Evolutionary conservation across 1,140 invertebrate species (phyloP).

Genomic region (Drosophila asahinai): DNA sequence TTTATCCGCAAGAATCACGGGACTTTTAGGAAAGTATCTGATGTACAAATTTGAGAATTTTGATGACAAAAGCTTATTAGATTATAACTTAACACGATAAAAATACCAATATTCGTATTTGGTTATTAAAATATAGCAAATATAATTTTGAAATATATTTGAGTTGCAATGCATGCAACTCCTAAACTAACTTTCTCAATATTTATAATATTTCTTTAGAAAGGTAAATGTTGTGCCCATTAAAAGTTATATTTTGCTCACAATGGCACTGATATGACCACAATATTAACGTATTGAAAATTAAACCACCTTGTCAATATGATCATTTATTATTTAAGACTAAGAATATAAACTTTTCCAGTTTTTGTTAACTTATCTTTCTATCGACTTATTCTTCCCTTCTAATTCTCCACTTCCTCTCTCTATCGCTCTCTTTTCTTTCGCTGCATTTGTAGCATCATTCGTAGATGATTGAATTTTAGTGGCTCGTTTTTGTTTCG

Average conservation of each 20-base stretch:
- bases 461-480: conserved; percentile 48
- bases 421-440: conserved; percentile 1
- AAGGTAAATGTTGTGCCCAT: not conserved
- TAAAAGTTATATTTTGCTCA: not conserved
- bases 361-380: not conserved
- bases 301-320: not conserved
- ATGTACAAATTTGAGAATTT: no score
- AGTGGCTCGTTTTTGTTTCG: conserved; percentile 41
- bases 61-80: no score
- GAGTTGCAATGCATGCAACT: not conserved
- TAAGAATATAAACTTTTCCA: no score
- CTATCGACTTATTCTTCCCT: not conserved
- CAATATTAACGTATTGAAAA: not conserved
- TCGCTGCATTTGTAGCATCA: conserved; percentile 29
- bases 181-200: not conserved
- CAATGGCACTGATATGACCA: not conserved
- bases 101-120: no score
- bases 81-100: no score
- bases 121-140: no score
- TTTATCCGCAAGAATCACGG: no score
- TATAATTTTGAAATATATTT: no score
- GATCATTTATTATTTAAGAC: no score
- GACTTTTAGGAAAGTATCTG: no score
- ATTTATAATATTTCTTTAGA: not conserved
- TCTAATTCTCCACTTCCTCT: not conserved